Conservation (phyloP, 2,113 vertebrate species). For the Mus pahari region DNA sequence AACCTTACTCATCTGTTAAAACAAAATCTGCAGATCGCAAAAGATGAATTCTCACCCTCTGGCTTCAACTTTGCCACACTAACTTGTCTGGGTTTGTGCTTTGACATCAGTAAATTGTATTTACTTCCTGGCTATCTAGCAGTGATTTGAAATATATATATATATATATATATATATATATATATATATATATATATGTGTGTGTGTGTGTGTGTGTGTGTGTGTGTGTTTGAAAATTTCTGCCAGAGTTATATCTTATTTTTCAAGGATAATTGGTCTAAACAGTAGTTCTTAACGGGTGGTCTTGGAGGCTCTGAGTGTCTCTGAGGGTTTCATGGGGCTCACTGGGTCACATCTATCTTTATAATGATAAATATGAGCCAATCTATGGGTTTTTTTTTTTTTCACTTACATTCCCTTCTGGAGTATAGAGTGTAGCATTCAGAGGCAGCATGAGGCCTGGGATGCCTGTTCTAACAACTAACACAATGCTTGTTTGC, state of each 20-base stretch:
- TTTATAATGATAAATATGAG: constrained; percentile 4
- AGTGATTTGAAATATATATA: neutral
- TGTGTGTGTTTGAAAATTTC: neutral
- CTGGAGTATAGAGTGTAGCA: neutral
- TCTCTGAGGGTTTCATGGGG: neutral
- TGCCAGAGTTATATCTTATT: constrained; percentile 4
- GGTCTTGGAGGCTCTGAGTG: neutral
- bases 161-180: too few species aligned
- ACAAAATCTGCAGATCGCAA: neutral
- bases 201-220: too few species aligned
- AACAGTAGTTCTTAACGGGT: constrained; percentile 22
- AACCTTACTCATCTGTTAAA: neutral
- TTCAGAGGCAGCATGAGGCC: neutral
- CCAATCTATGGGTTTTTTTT: neutral
- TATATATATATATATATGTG: too few species aligned
- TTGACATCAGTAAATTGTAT: neutral
- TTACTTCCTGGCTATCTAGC: constrained; percentile 13
- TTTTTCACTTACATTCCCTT: neutral
- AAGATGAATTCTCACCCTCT: neutral
- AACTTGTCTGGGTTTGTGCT: neutral
- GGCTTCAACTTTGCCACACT: neutral
- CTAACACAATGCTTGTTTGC: neutral
- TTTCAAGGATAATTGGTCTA: neutral
- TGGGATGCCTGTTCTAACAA: neutral
- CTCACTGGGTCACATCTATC: neutral